A percentile compares a stretch with the other conserved stretches of the same genome.
These are phyloP conservation scores for Albula glossodonta DNA, from an alignment of 2,113 vertebrate genomes.

Conservation along the genomic window DNA sequence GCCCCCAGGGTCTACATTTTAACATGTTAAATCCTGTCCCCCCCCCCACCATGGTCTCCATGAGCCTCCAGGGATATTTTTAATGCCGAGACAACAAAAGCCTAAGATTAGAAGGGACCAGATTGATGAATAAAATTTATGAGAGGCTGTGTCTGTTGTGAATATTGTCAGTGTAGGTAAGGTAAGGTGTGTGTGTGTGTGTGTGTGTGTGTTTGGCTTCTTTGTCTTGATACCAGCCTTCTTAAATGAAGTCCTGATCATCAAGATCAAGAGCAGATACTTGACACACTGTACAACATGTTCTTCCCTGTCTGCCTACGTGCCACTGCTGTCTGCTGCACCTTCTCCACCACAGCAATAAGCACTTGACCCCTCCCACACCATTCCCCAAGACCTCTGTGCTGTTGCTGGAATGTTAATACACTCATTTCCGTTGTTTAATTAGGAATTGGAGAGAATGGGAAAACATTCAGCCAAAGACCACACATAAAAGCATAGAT, in stretches of 20 bases:
- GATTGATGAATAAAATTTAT: background rate
- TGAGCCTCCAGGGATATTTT: background rate
- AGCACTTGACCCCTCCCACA: background rate
- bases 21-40: slow-evolving; percentile 6
- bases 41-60: background rate
- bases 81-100: background rate
- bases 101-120: background rate
- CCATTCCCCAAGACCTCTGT: background rate
- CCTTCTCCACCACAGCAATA: background rate
- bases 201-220: background rate
- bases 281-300: background rate
- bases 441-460: slow-evolving; percentile 19
- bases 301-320: background rate
- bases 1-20: background rate
- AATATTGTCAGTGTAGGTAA: background rate
- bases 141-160: background rate
- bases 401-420: slow-evolving; percentile 35
- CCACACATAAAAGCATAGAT: background rate
- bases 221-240: background rate
- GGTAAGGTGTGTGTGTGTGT: background rate
- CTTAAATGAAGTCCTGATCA: background rate
- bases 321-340: background rate
- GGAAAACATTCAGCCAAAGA: slow-evolving; percentile 20
- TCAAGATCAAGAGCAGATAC: background rate
- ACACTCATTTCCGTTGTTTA: slow-evolving; percentile 34